Percentiles rank a stretch among this genome's conserved stretches.
Conservation (phyloP, 1,140 invertebrate species). For the Ips nitidus region DNA sequence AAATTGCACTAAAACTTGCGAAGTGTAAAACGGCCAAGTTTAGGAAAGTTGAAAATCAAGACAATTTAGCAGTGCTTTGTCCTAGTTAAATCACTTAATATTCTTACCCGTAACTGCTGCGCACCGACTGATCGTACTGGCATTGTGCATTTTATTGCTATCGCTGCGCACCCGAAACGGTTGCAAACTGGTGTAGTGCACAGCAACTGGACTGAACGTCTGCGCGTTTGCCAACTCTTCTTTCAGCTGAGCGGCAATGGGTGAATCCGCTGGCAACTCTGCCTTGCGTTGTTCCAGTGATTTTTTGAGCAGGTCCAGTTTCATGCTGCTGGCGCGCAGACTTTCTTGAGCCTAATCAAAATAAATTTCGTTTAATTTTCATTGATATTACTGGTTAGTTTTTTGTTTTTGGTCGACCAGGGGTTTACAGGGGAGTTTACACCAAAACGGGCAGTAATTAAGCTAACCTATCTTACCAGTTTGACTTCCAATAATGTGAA, state of each 20-base stretch:
- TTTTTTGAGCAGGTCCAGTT: constrained; percentile 88
- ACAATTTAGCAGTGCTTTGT: no score
- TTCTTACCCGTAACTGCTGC: constrained; percentile 49
- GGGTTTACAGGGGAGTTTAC: not conserved
- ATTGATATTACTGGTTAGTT: not conserved
- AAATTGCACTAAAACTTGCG: no score
- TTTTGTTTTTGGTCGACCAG: no score
- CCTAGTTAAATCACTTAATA: no score
- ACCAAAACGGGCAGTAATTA: not conserved
- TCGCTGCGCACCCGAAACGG: constrained; percentile 68
- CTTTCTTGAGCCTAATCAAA: constrained; percentile 79
- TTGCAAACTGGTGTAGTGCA: constrained; percentile 74
- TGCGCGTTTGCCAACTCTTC: constrained; percentile 71
- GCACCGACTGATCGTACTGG: constrained; percentile 67
- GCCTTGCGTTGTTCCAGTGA: constrained; percentile 84
- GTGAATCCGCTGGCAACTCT: constrained; percentile 81
- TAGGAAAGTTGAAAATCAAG: no score
- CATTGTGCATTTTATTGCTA: constrained; percentile 58
- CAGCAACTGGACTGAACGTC: constrained; percentile 67
- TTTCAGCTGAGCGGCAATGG: constrained; percentile 70
- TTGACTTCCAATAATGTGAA: no score
- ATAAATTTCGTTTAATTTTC: not conserved
- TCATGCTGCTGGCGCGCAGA: constrained; percentile 88
- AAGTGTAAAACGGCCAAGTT: no score
- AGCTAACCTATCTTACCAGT: no score